phyloP scores from a whole-genome alignment of 2,113 vertebrate species.

The Pitta sordida region DNA sequence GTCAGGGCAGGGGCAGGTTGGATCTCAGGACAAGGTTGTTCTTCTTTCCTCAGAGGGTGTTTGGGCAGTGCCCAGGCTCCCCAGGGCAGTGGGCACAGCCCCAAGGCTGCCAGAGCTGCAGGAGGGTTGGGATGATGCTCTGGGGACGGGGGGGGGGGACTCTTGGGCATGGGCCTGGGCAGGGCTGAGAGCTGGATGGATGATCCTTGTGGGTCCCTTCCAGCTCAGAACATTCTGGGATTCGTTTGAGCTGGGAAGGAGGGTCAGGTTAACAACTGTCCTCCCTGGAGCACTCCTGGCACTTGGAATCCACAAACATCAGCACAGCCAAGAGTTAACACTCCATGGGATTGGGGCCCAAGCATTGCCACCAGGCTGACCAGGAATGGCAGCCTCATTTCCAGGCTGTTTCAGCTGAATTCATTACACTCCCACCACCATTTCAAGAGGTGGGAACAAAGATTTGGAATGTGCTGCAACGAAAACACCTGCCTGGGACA shows the following conservation, averaged over 20 bases:
- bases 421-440: background rate
- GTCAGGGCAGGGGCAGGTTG: background rate
- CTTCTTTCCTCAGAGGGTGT: background rate
- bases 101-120: background rate
- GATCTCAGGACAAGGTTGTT: background rate
- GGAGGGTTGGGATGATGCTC: background rate
- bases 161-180: background rate
- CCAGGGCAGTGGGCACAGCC: background rate
- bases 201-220: no score
- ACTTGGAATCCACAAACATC: rapidly evolving
- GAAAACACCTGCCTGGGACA: background rate
- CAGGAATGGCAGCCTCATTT: rapidly evolving
- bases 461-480: background rate
- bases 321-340: background rate
- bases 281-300: background rate
- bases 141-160: background rate
- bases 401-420: background rate
- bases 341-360: background rate
- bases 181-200: background rate
- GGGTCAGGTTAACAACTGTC: background rate
- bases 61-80: background rate
- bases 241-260: background rate
- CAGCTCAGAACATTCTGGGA: background rate
- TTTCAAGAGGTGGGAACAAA: background rate
- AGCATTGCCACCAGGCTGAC: rapidly evolving